These are phyloP conservation scores for Caenorhabditis sulstoni DNA, from an alignment of 2,888 invertebrate species.

Conservation along the genomic window DNA sequence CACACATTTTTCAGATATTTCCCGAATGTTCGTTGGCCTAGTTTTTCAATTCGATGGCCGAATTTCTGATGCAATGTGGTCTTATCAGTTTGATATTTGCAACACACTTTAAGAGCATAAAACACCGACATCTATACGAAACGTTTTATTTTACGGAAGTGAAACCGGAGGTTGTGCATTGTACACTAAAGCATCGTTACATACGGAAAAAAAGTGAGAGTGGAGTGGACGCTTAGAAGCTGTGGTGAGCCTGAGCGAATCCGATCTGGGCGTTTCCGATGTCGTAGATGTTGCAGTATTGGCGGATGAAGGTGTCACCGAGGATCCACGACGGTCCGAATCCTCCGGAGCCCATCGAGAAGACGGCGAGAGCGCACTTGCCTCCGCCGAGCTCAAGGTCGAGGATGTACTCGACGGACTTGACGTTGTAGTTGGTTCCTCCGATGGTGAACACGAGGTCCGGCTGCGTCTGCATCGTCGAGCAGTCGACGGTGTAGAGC, in stretches of 20 bases:
- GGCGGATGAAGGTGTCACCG: conserved; percentile 68
- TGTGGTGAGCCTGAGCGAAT: conserved; percentile 51
- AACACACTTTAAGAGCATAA: no score
- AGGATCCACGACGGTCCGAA: conserved; percentile 67
- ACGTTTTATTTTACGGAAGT: no score
- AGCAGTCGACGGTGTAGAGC: conserved; percentile 70
- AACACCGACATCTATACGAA: no score
- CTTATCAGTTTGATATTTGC: no score
- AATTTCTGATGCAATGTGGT: no score
- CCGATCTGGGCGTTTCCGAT: conserved; percentile 56
- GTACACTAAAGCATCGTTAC: no score
- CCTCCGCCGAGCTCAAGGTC: conserved; percentile 68
- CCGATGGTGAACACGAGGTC: conserved; percentile 71
- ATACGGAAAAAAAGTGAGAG: no score
- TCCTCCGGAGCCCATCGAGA: conserved; percentile 54
- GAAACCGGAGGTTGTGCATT: no score
- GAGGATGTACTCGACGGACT: conserved; percentile 72
- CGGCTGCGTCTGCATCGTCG: conserved; percentile 52
- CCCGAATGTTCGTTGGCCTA: no score
- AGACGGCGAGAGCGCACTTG: conserved; percentile 66
- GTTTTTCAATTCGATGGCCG: no score
- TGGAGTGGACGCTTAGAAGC: conserved; percentile 1
- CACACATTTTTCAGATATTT: no score
- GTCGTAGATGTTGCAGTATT: conserved; percentile 64
- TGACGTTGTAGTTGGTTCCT: conserved; percentile 66